A percentile compares a stretch with the other conserved stretches of the same genome.
Conservation (phyloP, 2,113 vertebrate genomes). For the Amphilophus citrinellus region DNA sequence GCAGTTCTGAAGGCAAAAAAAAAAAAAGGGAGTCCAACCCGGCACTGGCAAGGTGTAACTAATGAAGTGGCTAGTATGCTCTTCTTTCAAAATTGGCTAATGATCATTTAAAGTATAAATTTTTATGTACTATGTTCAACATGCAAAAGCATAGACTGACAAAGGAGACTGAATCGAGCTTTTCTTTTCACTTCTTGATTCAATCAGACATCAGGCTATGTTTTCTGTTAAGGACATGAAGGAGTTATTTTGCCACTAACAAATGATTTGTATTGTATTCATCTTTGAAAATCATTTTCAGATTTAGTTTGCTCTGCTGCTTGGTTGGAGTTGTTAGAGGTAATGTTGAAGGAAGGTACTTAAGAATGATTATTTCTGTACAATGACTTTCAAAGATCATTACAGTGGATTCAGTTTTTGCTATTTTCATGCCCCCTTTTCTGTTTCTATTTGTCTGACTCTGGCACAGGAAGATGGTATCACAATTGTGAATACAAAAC, state of each 20-base stretch:
- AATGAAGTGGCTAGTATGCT: neutral
- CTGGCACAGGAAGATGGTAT: neutral
- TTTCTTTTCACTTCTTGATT: constrained; percentile 16
- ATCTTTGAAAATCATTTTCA: neutral
- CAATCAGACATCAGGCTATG: neutral
- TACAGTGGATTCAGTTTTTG: neutral
- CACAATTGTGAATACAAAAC: neutral
- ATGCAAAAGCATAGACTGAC: constrained; percentile 9
- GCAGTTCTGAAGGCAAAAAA: neutral
- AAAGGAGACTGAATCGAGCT: neutral
- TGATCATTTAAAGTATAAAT: neutral
- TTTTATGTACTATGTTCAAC: neutral
- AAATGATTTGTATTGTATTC: neutral
- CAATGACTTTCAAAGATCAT: neutral
- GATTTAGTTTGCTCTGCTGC: neutral
- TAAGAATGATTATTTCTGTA: neutral
- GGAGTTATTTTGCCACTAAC: neutral
- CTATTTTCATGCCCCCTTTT: neutral
- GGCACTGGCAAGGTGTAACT: neutral
- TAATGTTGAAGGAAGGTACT: neutral
- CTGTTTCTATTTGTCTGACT: neutral
- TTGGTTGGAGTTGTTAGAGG: neutral
- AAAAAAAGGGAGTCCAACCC: neutral
- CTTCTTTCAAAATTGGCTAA: neutral
- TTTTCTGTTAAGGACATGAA: neutral